Base-by-base conservation (phyloP, 2,113 vertebrate genomes). In the Aleadryas rufinucha region DNA sequence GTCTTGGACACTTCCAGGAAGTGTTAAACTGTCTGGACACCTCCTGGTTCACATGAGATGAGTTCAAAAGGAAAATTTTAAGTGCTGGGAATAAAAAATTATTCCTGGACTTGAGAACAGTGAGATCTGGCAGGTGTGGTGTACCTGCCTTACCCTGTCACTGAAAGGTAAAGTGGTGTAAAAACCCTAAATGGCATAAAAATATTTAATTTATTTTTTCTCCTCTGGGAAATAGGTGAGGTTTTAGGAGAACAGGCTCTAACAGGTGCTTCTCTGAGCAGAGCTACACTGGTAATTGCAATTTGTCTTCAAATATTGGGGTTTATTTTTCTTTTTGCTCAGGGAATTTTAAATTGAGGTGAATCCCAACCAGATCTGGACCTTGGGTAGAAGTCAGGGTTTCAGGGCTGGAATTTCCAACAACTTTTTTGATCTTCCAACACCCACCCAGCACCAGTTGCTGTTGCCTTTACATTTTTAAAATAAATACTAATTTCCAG, bases 151-250 rank as follows among this genome's bases (percentile, higher is more conserved):
- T 19, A 13, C 16, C 54, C 35, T 35, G 19, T 49, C 69, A 13
- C 65, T 79, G 9, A 54, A 74, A 42, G 45, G 20, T 53, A 28
- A 35, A 65, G 10, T 4, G 12, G 10, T 56, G 18, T 54, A 31
- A 45, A 54, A 54, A 31, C 10, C 8, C 27, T 39, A 39, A 52
- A 70, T 70, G 35, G 7, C 20, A 31, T 17, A 87, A 52, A 72
- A 56, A 74, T 21, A 13, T 4, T 33, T 30, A 18, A n/a, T 39
- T 79, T 37, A 4, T 24, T 33, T 74, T 45, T 85, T 52, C 21
- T 44, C 0, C 21, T 44, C 0, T 35, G 12, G 19, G 42, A 54
- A 41, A 16, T 20, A 53, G n/a, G 26, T 28, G 22, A 57, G 63
- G 54, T 5, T 13, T 33, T 19, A 49, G 50, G 37, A 42, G 71